Base-by-base conservation (phyloP, 1,140 invertebrate species). In the Hyphantria cunea region DNA sequence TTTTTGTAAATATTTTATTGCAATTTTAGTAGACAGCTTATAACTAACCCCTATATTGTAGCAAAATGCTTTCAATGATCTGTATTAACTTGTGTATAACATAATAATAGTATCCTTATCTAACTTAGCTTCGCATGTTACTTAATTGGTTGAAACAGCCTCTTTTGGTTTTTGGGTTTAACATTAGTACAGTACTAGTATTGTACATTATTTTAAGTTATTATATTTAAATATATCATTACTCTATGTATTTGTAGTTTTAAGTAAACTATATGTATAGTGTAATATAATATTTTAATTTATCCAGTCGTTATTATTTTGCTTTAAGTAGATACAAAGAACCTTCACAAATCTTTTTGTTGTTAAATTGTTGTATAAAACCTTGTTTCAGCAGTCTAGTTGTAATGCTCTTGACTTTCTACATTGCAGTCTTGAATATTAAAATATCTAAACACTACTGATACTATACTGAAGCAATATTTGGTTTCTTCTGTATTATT, bases 111-210 rank as follows among this genome's bases (percentile, higher is more conserved):
- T 41, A 15, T 50, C 42, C 11, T 49, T 52, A 42, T 42, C 55
- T 64, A 50, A 64, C 52, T 37, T 58, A 75, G 78, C 77, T 87
- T 86, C 87, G 87, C 87, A 90, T 87, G 85, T 59, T 67, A 74
- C 77, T 10, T 69, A 68, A 48, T 60, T 51, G 56, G 74, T 82
- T 85, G 88, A 90, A 90, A 90, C 86, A 90, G 88, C 88, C 88
- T 90, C 88, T 89, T 90, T 88, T 87, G 85, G 84, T 88, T 86
- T n/a, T 68, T 71, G 74, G 74, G 76, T 75, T 64, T 61, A 55
- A 48, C 52, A 42, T 48, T 48, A 62, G 60, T 47, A 53, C 31
- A 25, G 17, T 25, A 32, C 6, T 39, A 54, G 31, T 31, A 54
- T 54, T 25, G 17, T 25, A 25, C 17, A 25, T 25, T 25, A 25